Evolutionary conservation across 2,113 vertebrate genomes (phyloP).

Genomic region (Anser cygnoides): DNA sequence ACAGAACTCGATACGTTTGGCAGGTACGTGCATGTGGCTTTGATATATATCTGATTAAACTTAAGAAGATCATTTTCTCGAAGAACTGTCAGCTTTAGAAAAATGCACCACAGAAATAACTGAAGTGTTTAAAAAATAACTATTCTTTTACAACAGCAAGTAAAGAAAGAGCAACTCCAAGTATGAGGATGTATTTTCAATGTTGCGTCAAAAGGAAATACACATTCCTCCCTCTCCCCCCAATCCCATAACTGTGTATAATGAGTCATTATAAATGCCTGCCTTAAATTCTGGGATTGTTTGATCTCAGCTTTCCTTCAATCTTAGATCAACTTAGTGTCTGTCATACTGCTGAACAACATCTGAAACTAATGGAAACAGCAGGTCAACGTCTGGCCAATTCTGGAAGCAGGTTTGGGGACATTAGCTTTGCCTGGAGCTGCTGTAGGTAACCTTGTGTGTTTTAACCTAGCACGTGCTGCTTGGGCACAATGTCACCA

Average conservation of each 20-base stretch:
- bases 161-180: not conserved
- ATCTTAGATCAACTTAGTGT: not conserved
- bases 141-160: not conserved
- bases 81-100: slow-evolving; percentile 11
- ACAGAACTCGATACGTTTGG: not conserved
- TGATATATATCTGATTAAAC: not conserved
- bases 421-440: not conserved
- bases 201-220: not conserved
- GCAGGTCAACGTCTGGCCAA: not conserved
- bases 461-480: not conserved
- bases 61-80: not conserved
- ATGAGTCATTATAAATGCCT: not conserved
- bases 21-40: not conserved
- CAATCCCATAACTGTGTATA: not conserved
- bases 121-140: not conserved
- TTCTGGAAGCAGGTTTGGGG: not conserved
- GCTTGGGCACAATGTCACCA: not conserved
- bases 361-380: not conserved
- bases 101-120: not conserved
- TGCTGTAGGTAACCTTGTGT: not conserved
- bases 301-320: not conserved
- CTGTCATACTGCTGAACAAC: not conserved
- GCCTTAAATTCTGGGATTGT: not conserved
- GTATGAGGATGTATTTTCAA: not conserved
- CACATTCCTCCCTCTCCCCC: not conserved